A percentile compares a stretch with the other conserved stretches of the same genome.
Evolutionary conservation across 2,113 vertebrate species (phyloP).

Genomic region (Ammodramus savannarum): DNA sequence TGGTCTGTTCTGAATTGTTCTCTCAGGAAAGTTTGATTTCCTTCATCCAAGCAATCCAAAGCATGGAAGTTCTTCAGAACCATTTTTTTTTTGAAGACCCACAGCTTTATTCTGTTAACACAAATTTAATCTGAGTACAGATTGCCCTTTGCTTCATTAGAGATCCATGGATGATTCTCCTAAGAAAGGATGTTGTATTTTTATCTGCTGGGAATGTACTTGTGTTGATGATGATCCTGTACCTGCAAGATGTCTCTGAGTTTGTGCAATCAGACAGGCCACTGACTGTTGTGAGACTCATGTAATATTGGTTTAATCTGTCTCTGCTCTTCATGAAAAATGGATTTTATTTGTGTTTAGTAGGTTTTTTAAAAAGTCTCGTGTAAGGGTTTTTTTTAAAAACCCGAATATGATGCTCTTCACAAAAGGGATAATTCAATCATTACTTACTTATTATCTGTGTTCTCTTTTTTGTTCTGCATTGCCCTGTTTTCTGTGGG

Average conservation of each 20-base stretch:
- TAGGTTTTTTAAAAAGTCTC: not conserved
- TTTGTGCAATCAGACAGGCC: not conserved
- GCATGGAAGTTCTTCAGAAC: not conserved
- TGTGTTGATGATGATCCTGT: not conserved
- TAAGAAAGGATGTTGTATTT: not conserved
- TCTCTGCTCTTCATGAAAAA: not conserved
- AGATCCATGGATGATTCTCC: not conserved
- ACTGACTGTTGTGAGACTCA: not conserved
- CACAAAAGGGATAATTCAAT: not conserved
- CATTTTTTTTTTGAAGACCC: not conserved
- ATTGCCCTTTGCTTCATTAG: not conserved
- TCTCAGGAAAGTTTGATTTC: not conserved
- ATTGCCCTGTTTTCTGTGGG: not conserved
- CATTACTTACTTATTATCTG: not conserved
- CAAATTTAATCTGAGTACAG: not conserved
- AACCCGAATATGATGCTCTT: not conserved
- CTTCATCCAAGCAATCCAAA: not conserved
- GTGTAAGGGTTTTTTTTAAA: not conserved
- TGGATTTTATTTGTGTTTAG: not conserved
- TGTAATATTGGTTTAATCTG: not conserved
- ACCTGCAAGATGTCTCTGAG: not conserved
- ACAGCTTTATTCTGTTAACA: not conserved
- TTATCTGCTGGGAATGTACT: not conserved
- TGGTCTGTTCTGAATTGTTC: not conserved
- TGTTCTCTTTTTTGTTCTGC: conserved; percentile 25